These are phyloP conservation scores for Scaptomyza polygonia DNA, from an alignment of 2,888 invertebrate genomes.

Conservation along the genomic window DNA sequence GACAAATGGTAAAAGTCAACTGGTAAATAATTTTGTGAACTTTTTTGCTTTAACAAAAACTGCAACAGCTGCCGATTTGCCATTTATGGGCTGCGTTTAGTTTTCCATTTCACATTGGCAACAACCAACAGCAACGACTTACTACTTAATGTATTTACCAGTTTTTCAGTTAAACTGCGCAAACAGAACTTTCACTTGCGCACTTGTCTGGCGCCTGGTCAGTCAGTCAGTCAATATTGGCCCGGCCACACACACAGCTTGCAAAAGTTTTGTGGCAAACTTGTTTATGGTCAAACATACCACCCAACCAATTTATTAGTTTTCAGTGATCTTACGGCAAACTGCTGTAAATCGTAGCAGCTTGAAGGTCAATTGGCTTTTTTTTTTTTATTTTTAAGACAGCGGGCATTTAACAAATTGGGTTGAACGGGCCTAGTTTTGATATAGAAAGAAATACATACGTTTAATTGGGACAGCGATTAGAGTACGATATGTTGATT, in stretches of 20 bases:
- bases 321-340: conserved; percentile 32
- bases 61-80: conserved; percentile 55
- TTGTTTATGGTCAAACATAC: conserved; percentile 32
- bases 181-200: conserved; percentile 70
- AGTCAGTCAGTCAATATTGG: conserved; percentile 45
- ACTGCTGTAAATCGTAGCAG: conserved; percentile 32
- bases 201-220: conserved; percentile 61
- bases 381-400: conserved; percentile 27
- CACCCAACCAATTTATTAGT: conserved; percentile 67
- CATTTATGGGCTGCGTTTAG: conserved; percentile 68
- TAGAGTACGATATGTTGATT: conserved; percentile 2
- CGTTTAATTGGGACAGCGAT: conserved; percentile 29
- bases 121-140: conserved; percentile 15
- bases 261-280: conserved; percentile 40
- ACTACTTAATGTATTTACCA: conserved; percentile 43
- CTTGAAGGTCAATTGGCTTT: conserved; percentile 73
- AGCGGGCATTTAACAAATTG: conserved; percentile 45
- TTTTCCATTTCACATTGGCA: conserved; percentile 73
- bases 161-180: conserved; percentile 37
- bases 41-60: conserved; percentile 25
- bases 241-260: conserved; percentile 51
- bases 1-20: conserved; percentile 76
- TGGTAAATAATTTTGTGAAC: conserved; percentile 57
- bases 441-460: conserved; percentile 21
- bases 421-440: conserved; percentile 33